Evolutionary conservation across 30 jellyfish, hydroid and myxozoan genomes (phyloP).

Genomic region (Mastigias papua): DNA sequence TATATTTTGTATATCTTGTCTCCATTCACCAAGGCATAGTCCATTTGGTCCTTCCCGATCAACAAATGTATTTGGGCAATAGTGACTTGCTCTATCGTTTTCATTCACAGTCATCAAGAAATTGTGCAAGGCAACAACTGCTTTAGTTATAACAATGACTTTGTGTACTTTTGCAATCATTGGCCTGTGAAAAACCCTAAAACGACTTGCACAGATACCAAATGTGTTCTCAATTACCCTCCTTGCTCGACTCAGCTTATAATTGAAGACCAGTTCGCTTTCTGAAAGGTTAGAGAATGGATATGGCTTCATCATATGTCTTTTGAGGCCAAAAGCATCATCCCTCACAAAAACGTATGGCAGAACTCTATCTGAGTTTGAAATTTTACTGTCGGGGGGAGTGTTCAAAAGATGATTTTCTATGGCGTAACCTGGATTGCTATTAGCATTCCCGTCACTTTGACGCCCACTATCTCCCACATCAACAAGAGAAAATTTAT

Average conservation of each 20-base stretch:
- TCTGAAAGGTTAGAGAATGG: not conserved
- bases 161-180: conserved; percentile 5
- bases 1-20: not conserved
- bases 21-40: not conserved
- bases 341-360: not conserved
- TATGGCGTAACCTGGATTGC: conserved; percentile 10
- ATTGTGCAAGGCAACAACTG: conserved; percentile 29
- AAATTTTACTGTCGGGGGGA: not conserved
- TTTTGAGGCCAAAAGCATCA: not conserved
- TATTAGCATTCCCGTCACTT: not conserved
- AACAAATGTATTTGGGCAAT: not conserved
- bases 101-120: conserved; percentile 9
- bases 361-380: not conserved
- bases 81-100: not conserved
- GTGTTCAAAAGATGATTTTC: not conserved
- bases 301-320: not conserved
- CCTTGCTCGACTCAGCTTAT: not conserved
- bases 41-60: not conserved
- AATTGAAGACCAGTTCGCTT: conserved; percentile 10
- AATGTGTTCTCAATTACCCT: conserved; percentile 17
- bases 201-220: conserved; percentile 14
- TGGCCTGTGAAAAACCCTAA: conserved; percentile 15
- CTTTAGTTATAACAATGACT: conserved; percentile 24
- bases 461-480: conserved; percentile 30
- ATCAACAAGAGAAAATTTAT: not conserved